Percentiles rank a stretch among this genome's conserved stretches.
These are phyloP conservation scores for Altica lythri DNA, from an alignment of 2,888 invertebrate genomes.

Conservation along the genomic window DNA sequence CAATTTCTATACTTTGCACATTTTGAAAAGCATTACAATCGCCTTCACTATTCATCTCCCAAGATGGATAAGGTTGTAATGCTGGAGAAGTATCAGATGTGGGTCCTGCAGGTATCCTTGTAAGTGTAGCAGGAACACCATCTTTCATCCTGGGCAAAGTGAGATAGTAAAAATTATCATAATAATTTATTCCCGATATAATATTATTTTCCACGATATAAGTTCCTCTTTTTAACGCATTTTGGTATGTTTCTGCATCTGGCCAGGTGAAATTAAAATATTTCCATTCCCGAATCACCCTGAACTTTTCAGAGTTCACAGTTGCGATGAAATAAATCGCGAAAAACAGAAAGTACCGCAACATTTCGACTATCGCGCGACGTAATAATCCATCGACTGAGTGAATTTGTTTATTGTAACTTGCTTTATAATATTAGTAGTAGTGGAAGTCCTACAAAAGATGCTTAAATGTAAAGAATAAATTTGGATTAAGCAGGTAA, in stretches of 20 bases:
- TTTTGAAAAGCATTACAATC: slow-evolving; percentile 74
- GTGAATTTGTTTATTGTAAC: slow-evolving; percentile 22
- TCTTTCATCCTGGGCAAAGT: slow-evolving; percentile 71
- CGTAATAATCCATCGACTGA: slow-evolving; percentile 11
- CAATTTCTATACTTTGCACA: slow-evolving; percentile 76
- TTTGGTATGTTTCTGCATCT: slow-evolving; percentile 60
- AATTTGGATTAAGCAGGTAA: slow-evolving; percentile 28
- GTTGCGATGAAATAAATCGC: slow-evolving; percentile 19
- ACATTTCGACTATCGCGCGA: slow-evolving; percentile 25
- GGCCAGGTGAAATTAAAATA: slow-evolving; percentile 72
- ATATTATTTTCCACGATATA: slow-evolving; percentile 72
- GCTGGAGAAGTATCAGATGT: slow-evolving; percentile 62
- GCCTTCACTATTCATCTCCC: slow-evolving; percentile 69
- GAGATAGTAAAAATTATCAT: slow-evolving; percentile 69
- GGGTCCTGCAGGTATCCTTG: slow-evolving; percentile 61
- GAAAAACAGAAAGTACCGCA: slow-evolving; percentile 22
- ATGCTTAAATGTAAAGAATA: too few relatives aligned
- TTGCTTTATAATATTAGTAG: slow-evolving; percentile 31
- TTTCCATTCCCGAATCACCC: slow-evolving; percentile 75
- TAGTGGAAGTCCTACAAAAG: slow-evolving; percentile 29
- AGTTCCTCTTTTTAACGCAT: slow-evolving; percentile 61
- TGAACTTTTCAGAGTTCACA: slow-evolving; percentile 55
- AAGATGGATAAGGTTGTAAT: slow-evolving; percentile 72
- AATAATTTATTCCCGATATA: slow-evolving; percentile 70
- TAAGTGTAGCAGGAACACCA: slow-evolving; percentile 74